A percentile compares a stretch with the other conserved stretches of the same genome.
Conservation (phyloP, 2,888 invertebrate genomes). For the Neoscelio sp. region DNA sequence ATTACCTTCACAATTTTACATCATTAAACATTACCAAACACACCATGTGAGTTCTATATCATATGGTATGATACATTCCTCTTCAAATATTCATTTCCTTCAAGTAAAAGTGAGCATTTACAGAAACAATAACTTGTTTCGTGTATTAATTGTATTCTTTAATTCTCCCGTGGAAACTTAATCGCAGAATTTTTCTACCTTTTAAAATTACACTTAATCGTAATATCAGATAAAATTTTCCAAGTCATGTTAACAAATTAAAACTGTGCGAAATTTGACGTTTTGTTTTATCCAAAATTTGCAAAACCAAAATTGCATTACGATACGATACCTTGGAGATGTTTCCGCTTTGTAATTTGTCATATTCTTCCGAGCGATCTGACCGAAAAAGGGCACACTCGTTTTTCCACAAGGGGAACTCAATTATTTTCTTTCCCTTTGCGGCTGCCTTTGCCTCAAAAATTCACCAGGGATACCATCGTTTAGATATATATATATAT, state of each 20-base stretch:
- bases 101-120: too few relatives aligned
- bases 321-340: slow-evolving; percentile 23
- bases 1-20: too few relatives aligned
- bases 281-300: slow-evolving; percentile 34
- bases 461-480: slow-evolving; percentile 65
- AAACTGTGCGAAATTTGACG: slow-evolving; percentile 5
- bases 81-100: too few relatives aligned
- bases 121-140: too few relatives aligned
- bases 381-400: slow-evolving; percentile 33
- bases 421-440: slow-evolving; percentile 56
- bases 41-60: too few relatives aligned
- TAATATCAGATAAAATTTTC: too few relatives aligned
- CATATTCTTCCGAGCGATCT: slow-evolving; percentile 54
- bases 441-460: slow-evolving; percentile 50
- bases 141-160: too few relatives aligned
- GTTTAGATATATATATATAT: slow-evolving; percentile 51
- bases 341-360: slow-evolving; percentile 50
- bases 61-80: too few relatives aligned
- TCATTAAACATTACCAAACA: too few relatives aligned
- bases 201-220: not conserved
- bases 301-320: slow-evolving; percentile 51
- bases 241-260: too few relatives aligned
- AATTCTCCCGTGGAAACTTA: too few relatives aligned
- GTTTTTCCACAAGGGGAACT: slow-evolving; percentile 44
- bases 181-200: too few relatives aligned